Evolutionary conservation across 2,797 vertebrate species (phyloP).

Genomic region (Pygocentrus nattereri): DNA sequence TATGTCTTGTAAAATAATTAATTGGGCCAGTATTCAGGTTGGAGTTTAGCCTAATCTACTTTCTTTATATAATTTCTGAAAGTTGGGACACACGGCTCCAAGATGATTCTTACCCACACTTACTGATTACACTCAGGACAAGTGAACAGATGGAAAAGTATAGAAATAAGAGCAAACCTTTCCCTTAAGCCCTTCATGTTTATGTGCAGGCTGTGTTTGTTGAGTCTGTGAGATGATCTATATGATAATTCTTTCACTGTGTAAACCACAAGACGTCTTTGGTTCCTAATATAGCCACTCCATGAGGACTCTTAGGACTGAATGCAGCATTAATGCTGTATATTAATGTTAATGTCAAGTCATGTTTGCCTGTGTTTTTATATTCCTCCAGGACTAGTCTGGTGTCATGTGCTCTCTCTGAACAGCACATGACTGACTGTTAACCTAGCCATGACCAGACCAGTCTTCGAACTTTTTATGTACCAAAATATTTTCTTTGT

Average conservation of each 20-base stretch:
- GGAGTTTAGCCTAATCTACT: not conserved
- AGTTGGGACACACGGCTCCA: not conserved
- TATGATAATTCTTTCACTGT: conserved; percentile 22
- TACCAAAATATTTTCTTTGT: not conserved
- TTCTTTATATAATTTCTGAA: not conserved
- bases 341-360: not conserved
- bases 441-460: not conserved
- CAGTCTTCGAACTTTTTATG: not conserved
- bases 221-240: conserved; percentile 33
- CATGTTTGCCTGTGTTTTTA: not conserved
- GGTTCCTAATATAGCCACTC: conserved; percentile 35
- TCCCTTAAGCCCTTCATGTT: conserved; percentile 6
- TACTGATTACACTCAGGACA: not conserved
- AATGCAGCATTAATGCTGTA: not conserved
- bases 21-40: not conserved
- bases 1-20: not conserved
- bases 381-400: not conserved
- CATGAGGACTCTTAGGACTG: not conserved
- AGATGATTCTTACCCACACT: not conserved
- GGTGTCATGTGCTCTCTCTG: not conserved
- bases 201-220: not conserved
- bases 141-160: not conserved
- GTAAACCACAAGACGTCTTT: not conserved
- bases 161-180: not conserved
- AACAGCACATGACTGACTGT: not conserved